Evolutionary conservation across 2,797 vertebrate genomes (phyloP), one percentile per base, ranked within the genome.

Genomic region (Rhyacichthys aspro): DNA sequence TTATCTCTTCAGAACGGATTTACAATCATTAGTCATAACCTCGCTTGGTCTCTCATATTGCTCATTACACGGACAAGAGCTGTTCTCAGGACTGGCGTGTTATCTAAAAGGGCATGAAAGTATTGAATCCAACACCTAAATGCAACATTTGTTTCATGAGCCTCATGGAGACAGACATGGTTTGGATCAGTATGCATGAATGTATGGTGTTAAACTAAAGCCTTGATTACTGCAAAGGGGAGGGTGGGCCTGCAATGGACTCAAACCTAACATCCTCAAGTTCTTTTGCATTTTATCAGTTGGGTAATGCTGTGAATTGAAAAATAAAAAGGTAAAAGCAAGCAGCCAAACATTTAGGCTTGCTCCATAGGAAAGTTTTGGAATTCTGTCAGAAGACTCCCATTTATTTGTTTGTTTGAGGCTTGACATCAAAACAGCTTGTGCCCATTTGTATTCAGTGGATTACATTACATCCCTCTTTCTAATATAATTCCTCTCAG

Each of bases 1-100:
- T 70, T 53, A 63, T 84, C 79, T 74, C 67, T 55, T 36, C 59
- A 45, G 63, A 83, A 76, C 81, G 71, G 82, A 80, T 87, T 81
- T 82, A 75, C 80, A 74, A 62, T 88, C 80, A 82, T 90, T 91
- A 91, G 86, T 76, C 79, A 69, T 85, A 78, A 88, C 74, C 74
- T 84, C 78, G 73, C 47, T 57, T 72, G 69, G 49, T 71, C 36
- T 76, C 32, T 56, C 66, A 48, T 74, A 23, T 74, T 78, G 49
- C 54, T 70, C 86, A 64, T 83, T 80, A 82, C 67, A 59, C 65
- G 70, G 59, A 79, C 63, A 10, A 65, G 70, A 70, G 67, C 57
- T 56, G 59, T 70, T 65, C 47, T 14, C 18, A 43, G 43, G 28
- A 67, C 32, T 12, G 53, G 42, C 11, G 37, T 57, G 28, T 82